Conservation (phyloP, 1,140 invertebrate species). For the Drosophila ercepeae region DNA sequence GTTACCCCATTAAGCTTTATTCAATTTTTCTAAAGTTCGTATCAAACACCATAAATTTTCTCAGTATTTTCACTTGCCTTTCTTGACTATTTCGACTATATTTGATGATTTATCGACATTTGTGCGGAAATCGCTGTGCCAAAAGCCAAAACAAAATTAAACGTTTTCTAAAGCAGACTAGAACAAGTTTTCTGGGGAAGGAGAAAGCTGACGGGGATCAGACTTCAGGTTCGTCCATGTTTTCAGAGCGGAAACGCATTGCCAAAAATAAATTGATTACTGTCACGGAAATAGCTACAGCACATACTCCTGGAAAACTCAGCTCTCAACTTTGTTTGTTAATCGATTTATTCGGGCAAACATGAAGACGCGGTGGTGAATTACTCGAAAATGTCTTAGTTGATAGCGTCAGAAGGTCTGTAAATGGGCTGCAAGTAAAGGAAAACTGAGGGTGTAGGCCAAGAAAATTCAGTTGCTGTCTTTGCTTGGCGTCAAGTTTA, state of each 20-base stretch:
- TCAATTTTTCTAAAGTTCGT: not conserved
- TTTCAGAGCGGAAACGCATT: slow-evolving; percentile 70
- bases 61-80: slow-evolving; percentile 2
- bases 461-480: slow-evolving; percentile 9
- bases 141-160: slow-evolving; percentile 65
- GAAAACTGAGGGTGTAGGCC: not conserved
- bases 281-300: slow-evolving; percentile 80
- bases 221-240: slow-evolving; percentile 40
- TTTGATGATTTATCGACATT: slow-evolving; percentile 78
- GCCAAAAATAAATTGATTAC: slow-evolving; percentile 84
- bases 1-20: too few species aligned
- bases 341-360: slow-evolving; percentile 63
- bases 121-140: slow-evolving; percentile 74
- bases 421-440: slow-evolving; percentile 54
- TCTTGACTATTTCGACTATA: slow-evolving; percentile 36
- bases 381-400: slow-evolving; percentile 52
- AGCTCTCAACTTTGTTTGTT: slow-evolving; percentile 71
- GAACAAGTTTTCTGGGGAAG: slow-evolving; percentile 17
- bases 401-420: slow-evolving; percentile 25
- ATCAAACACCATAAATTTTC: slow-evolving; percentile 8
- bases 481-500: slow-evolving; percentile 44
- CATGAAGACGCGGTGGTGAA: slow-evolving; percentile 39
- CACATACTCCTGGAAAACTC: slow-evolving; percentile 17
- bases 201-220: slow-evolving; percentile 48
- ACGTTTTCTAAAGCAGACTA: slow-evolving; percentile 37